These are phyloP conservation scores for Dipus sagitta DNA, from an alignment of 2,797 vertebrate genomes.

Conservation along the genomic window DNA sequence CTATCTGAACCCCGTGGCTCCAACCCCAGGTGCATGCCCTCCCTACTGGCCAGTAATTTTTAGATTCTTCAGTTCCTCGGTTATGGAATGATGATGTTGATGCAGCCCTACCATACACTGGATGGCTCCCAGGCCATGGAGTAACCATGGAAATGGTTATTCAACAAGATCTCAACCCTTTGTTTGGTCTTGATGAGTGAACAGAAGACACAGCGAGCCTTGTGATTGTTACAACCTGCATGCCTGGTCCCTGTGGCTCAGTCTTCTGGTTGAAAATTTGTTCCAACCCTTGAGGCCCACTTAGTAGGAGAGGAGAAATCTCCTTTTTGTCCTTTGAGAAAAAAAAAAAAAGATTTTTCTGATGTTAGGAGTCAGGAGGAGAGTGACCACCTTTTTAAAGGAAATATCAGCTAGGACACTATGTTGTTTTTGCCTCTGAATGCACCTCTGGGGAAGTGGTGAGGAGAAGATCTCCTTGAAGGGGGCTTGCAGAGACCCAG, in stretches of 20 bases:
- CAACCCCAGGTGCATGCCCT: not conserved
- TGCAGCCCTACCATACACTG: not conserved
- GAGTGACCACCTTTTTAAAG: not conserved
- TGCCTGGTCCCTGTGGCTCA: not conserved
- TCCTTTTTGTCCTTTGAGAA: slow-evolving; percentile 37
- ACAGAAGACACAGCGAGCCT: not conserved
- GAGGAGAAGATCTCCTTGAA: not conserved
- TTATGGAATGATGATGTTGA: not conserved
- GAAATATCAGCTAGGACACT: not conserved
- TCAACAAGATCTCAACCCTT: not conserved
- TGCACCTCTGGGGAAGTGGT: not conserved
- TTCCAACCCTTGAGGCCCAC: not conserved
- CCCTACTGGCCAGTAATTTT: not conserved
- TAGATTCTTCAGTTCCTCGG: not conserved
- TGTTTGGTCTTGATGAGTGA: not conserved
- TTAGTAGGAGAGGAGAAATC: not conserved
- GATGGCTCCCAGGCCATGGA: accelerated
- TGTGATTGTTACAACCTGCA: not conserved
- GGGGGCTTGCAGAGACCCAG: not conserved
- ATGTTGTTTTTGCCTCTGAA: not conserved
- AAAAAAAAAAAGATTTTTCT: slow-evolving; percentile 15
- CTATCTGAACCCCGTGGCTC: not conserved
- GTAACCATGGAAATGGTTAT: not conserved
- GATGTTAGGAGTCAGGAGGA: not conserved
- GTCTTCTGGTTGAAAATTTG: not conserved